Conservation (phyloP, 2,888 invertebrate species). For the Drosophila engyochracea region DNA sequence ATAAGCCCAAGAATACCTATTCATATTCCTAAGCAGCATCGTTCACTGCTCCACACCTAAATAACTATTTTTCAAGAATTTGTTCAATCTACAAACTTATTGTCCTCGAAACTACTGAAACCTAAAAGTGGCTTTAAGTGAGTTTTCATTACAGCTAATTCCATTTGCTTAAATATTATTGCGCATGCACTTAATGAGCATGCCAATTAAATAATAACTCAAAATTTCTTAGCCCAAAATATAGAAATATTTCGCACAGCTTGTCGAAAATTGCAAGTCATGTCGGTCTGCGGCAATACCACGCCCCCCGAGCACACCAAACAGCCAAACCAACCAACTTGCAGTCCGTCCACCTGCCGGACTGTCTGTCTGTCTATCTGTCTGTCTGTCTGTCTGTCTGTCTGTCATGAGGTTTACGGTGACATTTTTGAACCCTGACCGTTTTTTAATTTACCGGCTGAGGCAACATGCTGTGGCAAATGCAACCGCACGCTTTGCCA, state of each 20-base stretch:
- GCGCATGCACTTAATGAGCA: not conserved
- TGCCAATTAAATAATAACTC: not conserved
- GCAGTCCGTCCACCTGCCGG: constrained; percentile 26
- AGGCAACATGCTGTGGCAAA: constrained; percentile 20
- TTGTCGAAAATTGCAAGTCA: constrained; percentile 33
- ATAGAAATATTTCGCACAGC: not conserved
- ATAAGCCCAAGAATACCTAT: not conserved
- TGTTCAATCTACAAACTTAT: not conserved
- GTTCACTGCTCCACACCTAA: not conserved
- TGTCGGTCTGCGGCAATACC: constrained; percentile 30
- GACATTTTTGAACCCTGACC: constrained; percentile 75
- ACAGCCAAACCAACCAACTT: not conserved
- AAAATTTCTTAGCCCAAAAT: not conserved
- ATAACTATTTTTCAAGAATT: not conserved
- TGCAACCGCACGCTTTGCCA: constrained; percentile 54
- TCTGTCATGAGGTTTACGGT: constrained; percentile 47
- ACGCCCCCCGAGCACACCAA: constrained; percentile 30
- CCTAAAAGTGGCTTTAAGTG: not conserved
- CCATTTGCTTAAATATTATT: not conserved
- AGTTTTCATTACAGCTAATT: not conserved
- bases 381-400: constrained; percentile 1
- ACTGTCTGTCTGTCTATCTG: not conserved
- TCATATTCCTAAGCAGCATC: not conserved
- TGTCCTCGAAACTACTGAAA: not conserved
- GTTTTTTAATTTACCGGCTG: constrained; percentile 55